A percentile compares a stretch with the other conserved stretches of the same genome.
Evolutionary conservation across 1,140 invertebrate species (phyloP).

Genomic region (Neuroterus valhalla): DNA sequence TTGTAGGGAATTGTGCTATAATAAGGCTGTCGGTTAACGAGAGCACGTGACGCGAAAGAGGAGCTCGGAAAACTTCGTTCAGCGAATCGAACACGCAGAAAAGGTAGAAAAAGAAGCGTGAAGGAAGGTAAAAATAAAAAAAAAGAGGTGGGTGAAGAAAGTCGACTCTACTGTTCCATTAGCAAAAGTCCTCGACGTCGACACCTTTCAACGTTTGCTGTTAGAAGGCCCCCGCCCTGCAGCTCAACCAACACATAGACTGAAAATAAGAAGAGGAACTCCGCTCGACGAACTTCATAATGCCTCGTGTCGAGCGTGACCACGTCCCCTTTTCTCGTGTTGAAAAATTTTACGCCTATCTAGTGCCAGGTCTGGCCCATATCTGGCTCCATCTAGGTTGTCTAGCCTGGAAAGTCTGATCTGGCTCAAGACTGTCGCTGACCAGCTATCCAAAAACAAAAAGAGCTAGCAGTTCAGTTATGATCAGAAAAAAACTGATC

Average conservation of each 20-base stretch:
- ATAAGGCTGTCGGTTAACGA: too few relatives aligned
- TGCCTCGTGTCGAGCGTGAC: slow-evolving; percentile 50
- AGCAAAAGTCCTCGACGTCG: slow-evolving; percentile 45
- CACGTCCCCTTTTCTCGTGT: slow-evolving; percentile 51
- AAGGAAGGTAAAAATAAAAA: slow-evolving; percentile 38
- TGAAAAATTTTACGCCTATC: too few relatives aligned
- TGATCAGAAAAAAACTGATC: too few relatives aligned
- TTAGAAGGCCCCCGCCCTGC: slow-evolving; percentile 29
- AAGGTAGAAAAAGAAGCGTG: slow-evolving; percentile 1
- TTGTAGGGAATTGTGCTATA: too few relatives aligned
- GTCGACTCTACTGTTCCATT: slow-evolving; percentile 50
- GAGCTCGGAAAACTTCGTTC: too few relatives aligned
- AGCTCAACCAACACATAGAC: slow-evolving; percentile 42
- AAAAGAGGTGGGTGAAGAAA: slow-evolving; percentile 38
- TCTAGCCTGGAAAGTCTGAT: too few relatives aligned
- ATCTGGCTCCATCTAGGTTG: too few relatives aligned
- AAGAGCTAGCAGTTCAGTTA: too few relatives aligned
- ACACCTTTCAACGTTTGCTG: slow-evolving; percentile 48
- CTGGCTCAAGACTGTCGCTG: too few relatives aligned
- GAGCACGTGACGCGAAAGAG: too few relatives aligned
- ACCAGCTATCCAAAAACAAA: too few relatives aligned
- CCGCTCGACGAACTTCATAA: slow-evolving; percentile 58
- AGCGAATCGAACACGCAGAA: neutral
- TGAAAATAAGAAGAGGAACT: slow-evolving; percentile 57
- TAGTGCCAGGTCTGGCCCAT: too few relatives aligned